These are phyloP conservation scores for Mustela lutreola DNA, from an alignment of 2,113 vertebrate genomes.

Conservation along the genomic window DNA sequence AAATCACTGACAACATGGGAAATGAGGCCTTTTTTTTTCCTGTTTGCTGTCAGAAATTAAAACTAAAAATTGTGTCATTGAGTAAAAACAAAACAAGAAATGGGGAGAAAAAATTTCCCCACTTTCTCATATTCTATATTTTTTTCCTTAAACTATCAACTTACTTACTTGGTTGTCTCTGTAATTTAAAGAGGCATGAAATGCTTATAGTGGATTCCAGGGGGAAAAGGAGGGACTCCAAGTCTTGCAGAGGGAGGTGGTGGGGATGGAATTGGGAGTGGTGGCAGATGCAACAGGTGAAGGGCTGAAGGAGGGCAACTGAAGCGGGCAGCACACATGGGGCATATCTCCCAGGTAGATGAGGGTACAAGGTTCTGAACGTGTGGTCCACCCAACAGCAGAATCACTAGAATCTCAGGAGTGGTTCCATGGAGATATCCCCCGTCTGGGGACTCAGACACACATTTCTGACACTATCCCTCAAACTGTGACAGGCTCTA, in stretches of 20 bases:
- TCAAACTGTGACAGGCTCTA: not conserved
- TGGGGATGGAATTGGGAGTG: not conserved
- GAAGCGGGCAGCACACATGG: not conserved
- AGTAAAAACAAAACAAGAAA: slow-evolving; percentile 86
- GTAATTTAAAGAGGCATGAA: slow-evolving; percentile 81
- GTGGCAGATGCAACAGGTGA: not conserved
- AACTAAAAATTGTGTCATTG: slow-evolving; percentile 88
- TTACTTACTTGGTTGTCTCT: slow-evolving; percentile 70
- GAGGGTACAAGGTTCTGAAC: not conserved
- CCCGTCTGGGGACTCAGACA: not conserved
- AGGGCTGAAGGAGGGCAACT: not conserved
- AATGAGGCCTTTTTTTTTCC: slow-evolving; percentile 72
- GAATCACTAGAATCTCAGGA: not conserved
- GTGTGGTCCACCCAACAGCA: not conserved
- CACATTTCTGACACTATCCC: not conserved
- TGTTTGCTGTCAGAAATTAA: slow-evolving; percentile 85
- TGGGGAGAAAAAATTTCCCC: slow-evolving; percentile 80
- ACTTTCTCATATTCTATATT: slow-evolving; percentile 70
- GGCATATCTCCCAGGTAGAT: not conserved
- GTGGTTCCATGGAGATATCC: not conserved
- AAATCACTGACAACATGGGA: slow-evolving; percentile 88
- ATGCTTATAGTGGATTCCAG: not conserved
- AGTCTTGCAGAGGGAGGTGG: not conserved
- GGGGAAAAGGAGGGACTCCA: not conserved
- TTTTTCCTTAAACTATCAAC: slow-evolving; percentile 71